Base-by-base conservation (phyloP, 2,113 vertebrate genomes). In the Sialia sialis region DNA sequence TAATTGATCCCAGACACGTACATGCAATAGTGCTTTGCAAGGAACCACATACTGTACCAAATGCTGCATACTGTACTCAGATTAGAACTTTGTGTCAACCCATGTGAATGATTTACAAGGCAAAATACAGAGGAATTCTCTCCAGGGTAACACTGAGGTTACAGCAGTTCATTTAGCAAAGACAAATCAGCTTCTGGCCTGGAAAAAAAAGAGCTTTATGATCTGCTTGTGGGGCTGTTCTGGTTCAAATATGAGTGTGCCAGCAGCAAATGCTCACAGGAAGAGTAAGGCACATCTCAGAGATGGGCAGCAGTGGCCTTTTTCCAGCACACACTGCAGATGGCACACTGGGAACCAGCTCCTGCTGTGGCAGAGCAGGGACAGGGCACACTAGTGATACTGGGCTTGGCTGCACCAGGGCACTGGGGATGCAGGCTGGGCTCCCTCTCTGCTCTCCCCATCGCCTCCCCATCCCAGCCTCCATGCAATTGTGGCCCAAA, bases 1-100 rank as follows among this genome's bases (percentile, higher is more conserved):
- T 83, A 95, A 96, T 73, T 87, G 59, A 89, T 86, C 48, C 82
- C 94, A 95, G 94, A 36, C 75, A 41, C 17, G 41, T 63, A 77
- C 68, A 91, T 41, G 85, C 17, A 88, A 51, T 41, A 83, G 32
- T 26, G 59, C 46, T 85, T 76, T 74, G 55, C 51, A 79, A 89
- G 73, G 25, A 94, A 72, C 75, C 60, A 64, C 79, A 84, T 38
- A 80, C 87, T 88, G 64, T 67, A 95, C 43, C 14, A 85, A 94
- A 74, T 59, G 30, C 79, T 92, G 27, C 36, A 52, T 56, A 74
- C 76, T 94, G 76, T 74, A 94, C 73, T 60, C 63, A 69, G 38
- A 70, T 68, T 52, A 77, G 79, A 84, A 51, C 63, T 82, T 82
- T 32, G 59, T 88, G 90, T 85, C 87, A 88, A 69, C 36, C 19